Conservation (phyloP, 37 sponge, comb jelly and placozoan genomes). For the Cladorhizidae sp. region DNA sequence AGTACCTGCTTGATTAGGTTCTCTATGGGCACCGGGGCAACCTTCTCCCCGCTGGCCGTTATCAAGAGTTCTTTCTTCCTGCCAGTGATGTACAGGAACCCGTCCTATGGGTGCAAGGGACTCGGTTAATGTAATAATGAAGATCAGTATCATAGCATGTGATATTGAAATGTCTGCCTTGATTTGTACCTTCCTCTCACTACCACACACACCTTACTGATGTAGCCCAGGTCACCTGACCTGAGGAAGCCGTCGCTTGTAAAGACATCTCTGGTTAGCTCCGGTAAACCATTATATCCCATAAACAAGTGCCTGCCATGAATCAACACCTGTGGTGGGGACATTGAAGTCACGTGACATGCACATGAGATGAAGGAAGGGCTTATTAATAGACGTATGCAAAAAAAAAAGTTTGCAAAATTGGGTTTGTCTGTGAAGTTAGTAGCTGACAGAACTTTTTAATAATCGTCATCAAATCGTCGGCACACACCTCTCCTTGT, state of each 20-base stretch:
- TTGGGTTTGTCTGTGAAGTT: too few species aligned
- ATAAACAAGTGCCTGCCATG: constrained; percentile 83
- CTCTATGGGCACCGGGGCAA: constrained; percentile 91
- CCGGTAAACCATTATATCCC: constrained; percentile 73
- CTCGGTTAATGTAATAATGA: too few species aligned
- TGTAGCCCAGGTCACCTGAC: constrained; percentile 78
- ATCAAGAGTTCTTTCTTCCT: constrained; percentile 71
- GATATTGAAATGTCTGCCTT: too few species aligned
- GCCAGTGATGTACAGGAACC: constrained; percentile 71
- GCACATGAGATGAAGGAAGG: neutral
- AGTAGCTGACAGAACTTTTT: too few species aligned
- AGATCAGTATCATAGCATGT: too few species aligned
- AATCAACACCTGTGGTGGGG: constrained; percentile 55
- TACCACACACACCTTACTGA: constrained; percentile 43
- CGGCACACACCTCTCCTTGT: constrained; percentile 88
- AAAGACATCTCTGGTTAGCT: constrained; percentile 51
- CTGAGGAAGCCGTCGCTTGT: constrained; percentile 71
- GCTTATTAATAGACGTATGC: constrained; percentile 11
- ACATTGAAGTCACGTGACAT: neutral
- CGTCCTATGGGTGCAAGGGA: constrained; percentile 28
- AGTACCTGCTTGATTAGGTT: constrained; percentile 65
- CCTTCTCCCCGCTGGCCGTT: constrained; percentile 76
- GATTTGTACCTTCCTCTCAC: too few species aligned
- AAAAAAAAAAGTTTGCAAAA: neutral
- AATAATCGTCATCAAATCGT: too few species aligned